These are phyloP conservation scores for Malurus cyaneus DNA, from an alignment of 2,113 vertebrate species.

Conservation along the genomic window DNA sequence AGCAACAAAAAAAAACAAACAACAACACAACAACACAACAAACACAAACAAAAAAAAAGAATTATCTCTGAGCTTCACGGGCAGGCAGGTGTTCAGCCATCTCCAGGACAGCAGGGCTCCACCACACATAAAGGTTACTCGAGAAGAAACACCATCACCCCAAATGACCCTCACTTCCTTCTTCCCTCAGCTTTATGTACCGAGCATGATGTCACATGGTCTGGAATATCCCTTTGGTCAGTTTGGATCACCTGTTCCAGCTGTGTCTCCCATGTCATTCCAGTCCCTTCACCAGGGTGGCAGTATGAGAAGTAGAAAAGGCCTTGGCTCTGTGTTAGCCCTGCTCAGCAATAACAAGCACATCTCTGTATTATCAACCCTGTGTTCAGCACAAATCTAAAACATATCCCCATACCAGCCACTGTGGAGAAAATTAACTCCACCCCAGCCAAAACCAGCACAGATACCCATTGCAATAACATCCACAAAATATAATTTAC, in stretches of 20 bases:
- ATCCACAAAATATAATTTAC: background rate
- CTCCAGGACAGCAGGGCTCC: background rate
- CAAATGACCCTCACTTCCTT: background rate
- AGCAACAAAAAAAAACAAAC: no score
- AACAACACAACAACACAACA: no score
- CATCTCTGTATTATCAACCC: background rate
- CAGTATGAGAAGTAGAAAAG: rapidly evolving
- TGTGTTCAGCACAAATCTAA: background rate
- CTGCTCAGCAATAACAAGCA: background rate
- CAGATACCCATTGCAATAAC: background rate
- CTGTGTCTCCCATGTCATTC: background rate
- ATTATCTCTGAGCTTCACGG: no score
- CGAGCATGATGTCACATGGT: no score
- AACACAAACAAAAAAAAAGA: no score
- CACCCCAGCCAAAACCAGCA: background rate
- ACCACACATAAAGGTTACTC: background rate
- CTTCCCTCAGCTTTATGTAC: background rate
- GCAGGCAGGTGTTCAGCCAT: background rate
- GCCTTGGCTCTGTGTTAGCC: background rate
- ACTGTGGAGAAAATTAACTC: background rate
- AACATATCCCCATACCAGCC: rapidly evolving
- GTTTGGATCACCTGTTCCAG: no score
- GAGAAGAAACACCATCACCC: rapidly evolving
- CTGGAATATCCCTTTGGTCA: background rate
- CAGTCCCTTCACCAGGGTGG: background rate